A percentile compares a stretch with the other conserved stretches of the same genome.
These are phyloP conservation scores for Otocyon megalotis DNA, from an alignment of 2,113 vertebrate genomes.

Conservation along the genomic window DNA sequence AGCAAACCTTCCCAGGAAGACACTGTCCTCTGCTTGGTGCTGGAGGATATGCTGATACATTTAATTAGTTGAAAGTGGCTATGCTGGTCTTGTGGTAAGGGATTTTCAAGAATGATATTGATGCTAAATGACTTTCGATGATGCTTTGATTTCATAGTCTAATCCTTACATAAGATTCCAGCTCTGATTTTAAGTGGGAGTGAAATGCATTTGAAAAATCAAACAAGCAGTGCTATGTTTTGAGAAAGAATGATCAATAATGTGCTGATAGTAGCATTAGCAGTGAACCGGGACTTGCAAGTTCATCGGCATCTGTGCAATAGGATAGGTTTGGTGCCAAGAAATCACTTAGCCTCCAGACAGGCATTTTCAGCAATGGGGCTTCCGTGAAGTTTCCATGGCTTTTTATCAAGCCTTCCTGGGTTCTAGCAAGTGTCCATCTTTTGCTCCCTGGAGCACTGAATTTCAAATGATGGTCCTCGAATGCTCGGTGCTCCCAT, in stretches of 20 bases:
- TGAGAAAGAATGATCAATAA: background rate
- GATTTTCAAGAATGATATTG: background rate
- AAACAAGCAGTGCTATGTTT: background rate
- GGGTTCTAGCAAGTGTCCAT: background rate
- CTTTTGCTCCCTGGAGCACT: background rate
- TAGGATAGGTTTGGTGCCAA: fast-evolving
- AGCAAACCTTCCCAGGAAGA: background rate
- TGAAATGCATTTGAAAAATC: background rate
- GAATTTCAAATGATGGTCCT: too few relatives aligned
- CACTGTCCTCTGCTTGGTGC: fast-evolving
- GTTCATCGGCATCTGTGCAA: fast-evolving
- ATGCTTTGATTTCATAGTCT: background rate
- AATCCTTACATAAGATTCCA: background rate
- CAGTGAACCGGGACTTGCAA: fast-evolving
- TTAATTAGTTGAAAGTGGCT: background rate
- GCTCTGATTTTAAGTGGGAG: background rate
- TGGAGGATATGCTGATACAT: too few relatives aligned
- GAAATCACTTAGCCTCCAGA: background rate
- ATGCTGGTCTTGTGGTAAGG: background rate
- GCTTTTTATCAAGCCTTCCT: background rate
- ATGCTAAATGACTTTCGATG: background rate
- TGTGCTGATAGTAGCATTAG: fast-evolving
- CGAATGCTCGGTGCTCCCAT: fast-evolving
- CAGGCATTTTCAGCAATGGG: fast-evolving
- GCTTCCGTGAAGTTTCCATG: background rate